Evolutionary conservation across 2,113 vertebrate species (phyloP).

Genomic region (Erythrocebus patas): DNA sequence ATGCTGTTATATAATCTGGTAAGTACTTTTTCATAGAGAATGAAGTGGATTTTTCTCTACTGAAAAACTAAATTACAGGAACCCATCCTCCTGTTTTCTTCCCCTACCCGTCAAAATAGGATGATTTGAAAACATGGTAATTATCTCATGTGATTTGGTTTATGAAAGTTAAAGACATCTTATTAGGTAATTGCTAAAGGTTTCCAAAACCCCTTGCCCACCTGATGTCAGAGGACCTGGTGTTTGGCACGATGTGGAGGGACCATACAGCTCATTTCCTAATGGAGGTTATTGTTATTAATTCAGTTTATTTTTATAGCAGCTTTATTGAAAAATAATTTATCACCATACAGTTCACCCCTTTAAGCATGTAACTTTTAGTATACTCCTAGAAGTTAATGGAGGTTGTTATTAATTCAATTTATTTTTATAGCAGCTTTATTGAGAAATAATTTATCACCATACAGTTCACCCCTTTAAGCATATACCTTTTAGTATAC

Average conservation of each 20-base stretch:
- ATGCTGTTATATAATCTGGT: neutral
- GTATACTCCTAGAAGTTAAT: neutral
- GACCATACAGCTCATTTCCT: neutral
- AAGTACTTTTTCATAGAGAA: neutral
- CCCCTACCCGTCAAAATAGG: neutral
- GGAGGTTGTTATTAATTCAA: neutral
- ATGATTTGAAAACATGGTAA: neutral
- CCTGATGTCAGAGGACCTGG: neutral
- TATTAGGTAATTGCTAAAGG: neutral
- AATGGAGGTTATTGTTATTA: neutral
- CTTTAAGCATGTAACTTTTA: neutral
- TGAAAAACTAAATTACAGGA: slow-evolving; percentile 47
- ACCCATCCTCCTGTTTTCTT: neutral
- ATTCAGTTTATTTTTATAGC: neutral
- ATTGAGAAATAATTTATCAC: neutral
- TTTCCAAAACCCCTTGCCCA: neutral
- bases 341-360: neutral
- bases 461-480: neutral
- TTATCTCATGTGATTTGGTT: neutral
- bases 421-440: neutral
- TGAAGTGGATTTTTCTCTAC: neutral
- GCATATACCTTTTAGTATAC: neutral
- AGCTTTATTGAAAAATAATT: slow-evolving; percentile 27
- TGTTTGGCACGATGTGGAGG: neutral
- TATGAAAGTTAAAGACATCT: neutral